Conservation (phyloP, 2,113 vertebrate species). For the Eonycteris spelaea region DNA sequence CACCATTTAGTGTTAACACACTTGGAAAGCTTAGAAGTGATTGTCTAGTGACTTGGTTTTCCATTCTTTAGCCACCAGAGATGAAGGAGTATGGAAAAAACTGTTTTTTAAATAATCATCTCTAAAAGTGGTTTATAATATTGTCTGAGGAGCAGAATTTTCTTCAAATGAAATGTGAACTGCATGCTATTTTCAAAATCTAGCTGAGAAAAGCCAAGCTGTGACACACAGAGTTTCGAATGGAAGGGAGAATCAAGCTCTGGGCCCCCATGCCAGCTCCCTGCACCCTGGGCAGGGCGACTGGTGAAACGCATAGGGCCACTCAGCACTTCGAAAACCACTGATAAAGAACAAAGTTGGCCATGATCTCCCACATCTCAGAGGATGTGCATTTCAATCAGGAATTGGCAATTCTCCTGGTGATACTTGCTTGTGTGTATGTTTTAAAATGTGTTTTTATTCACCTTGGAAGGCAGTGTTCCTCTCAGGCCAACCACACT, state of each 20-base stretch:
- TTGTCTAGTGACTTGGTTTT: background rate
- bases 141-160: background rate
- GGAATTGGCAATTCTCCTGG: background rate
- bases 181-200: background rate
- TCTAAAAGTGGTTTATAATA: background rate
- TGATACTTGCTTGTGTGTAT: background rate
- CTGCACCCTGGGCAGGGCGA: background rate
- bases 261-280: background rate
- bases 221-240: rapidly evolving
- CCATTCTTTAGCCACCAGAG: background rate
- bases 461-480: background rate
- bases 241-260: background rate
- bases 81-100: background rate
- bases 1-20: background rate
- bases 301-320: background rate
- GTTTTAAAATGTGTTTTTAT: background rate
- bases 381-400: background rate
- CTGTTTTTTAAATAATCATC: background rate
- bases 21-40: background rate
- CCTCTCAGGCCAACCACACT: background rate
- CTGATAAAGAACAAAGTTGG: background rate
- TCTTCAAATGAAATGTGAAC: background rate
- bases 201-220: background rate
- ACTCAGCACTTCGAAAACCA: background rate
- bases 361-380: rapidly evolving